Base-by-base conservation (phyloP, 2,113 vertebrate genomes). In the Canis aureus region DNA sequence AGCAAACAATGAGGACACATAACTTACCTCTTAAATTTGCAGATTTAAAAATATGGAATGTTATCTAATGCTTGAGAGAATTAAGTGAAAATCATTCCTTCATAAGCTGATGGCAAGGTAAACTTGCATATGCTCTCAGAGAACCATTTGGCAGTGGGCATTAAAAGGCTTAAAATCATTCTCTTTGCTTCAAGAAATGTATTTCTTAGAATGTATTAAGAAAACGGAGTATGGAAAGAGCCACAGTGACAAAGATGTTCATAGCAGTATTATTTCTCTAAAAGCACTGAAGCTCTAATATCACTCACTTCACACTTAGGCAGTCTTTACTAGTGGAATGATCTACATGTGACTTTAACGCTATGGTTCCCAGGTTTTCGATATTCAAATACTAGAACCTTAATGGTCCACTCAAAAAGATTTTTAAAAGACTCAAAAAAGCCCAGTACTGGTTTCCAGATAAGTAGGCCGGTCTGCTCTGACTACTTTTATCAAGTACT, bases 171-270 rank as follows among this genome's bases (percentile, higher is more conserved):
- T 85, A 59, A 71, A 91, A 88, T 73, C 1, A 10, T 79, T 79
- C 11, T 92, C n/a, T 79, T 59, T 23, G 22, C 55, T 16, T 95
- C 11, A 86, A 85, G 16, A 96, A 90, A 85, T 55, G 55, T 29
- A 85, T 73, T 96, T 95, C 53, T 87, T 94, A 76, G 80, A 90
- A 85, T 83, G 23, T 80, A 84, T 64, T 81, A 96, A 62, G 87
- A 38, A 88, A 92, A 94, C 74, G 71, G 85, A 93, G 25, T 51
- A 94, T 38, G 17, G 11, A 86, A 86, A 94, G 35, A 32, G 3
- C 67, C 57, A 59, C 74, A 86, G 35, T 71, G 5, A 91, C 17
- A 43, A 90, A 79, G 16, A 29, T 64, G 43, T 90, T 64, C 22
- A 10, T 20, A 88, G 43, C 83, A 78, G 23, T 62, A 60, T 32